phyloP scores from a whole-genome alignment of 2,113 vertebrate species.

The Pelmatolapia mariae region DNA sequence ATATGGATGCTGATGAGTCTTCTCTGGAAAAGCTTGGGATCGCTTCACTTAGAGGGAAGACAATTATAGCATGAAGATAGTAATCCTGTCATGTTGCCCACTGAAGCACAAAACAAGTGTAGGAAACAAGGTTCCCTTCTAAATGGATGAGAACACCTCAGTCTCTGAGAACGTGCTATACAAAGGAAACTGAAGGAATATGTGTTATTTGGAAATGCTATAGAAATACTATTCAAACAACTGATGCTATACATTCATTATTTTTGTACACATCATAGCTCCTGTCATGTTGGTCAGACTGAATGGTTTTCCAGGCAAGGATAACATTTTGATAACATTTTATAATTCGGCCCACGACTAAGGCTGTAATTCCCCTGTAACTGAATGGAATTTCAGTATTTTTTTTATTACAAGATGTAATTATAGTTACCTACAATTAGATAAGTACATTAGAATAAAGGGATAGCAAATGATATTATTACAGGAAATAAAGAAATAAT shows the following conservation, averaged over 20 bases:
- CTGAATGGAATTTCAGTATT: not conserved
- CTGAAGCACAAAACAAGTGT: not conserved
- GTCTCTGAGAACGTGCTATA: not conserved
- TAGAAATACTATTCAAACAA: not conserved
- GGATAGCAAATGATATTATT: not conserved
- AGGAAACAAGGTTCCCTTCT: not conserved
- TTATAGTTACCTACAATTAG: not conserved
- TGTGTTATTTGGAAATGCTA: not conserved
- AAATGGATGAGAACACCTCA: not conserved
- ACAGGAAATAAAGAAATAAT: not conserved
- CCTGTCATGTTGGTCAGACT: not conserved
- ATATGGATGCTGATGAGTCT: not conserved
- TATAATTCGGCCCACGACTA: not conserved
- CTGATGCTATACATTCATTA: not conserved
- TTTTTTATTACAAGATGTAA: not conserved
- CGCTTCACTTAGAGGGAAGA: constrained; percentile 4
- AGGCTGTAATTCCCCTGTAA: not conserved
- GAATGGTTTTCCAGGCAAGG: not conserved
- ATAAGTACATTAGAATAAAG: not conserved
- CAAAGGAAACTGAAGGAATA: not conserved
- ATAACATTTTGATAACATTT: not conserved
- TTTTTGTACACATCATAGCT: not conserved
- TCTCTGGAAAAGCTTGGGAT: constrained; percentile 17
- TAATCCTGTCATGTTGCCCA: not conserved
- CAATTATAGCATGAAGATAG: constrained; percentile 40